Percentiles rank a stretch among this genome's conserved stretches.
phyloP scores from a whole-genome alignment of 2,113 vertebrate genomes.

The Coracopsis vasa region DNA sequence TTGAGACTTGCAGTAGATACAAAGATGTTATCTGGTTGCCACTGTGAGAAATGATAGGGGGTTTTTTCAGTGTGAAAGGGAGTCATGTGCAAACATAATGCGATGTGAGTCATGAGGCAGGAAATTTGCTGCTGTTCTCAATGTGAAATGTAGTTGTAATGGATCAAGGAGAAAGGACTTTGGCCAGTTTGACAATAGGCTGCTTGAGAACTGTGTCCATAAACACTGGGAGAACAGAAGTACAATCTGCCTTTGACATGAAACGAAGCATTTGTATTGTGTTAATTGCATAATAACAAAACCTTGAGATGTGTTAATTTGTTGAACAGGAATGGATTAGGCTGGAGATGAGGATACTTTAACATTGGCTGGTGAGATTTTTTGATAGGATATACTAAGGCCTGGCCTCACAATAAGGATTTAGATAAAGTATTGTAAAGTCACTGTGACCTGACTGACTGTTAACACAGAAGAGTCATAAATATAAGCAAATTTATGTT shows the following conservation, averaged over 20 bases:
- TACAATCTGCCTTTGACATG: neutral
- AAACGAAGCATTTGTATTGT: neutral
- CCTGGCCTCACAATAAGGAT: neutral
- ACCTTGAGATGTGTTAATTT: neutral
- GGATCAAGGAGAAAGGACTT: neutral
- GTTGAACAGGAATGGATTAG: neutral
- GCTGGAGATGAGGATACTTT: neutral
- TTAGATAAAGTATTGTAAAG: neutral
- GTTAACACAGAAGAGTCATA: neutral
- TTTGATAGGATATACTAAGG: neutral
- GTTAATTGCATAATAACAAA: neutral
- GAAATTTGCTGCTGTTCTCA: neutral
- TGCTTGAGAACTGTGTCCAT: neutral
- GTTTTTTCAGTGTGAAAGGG: neutral
- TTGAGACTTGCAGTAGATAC: neutral
- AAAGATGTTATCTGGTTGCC: neutral
- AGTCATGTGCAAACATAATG: fast-evolving
- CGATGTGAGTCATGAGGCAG: neutral
- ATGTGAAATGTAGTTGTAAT: neutral
- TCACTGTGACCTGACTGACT: neutral
- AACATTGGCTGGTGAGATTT: neutral
- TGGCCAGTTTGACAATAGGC: neutral
- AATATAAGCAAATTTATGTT: neutral
- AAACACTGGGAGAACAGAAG: neutral
- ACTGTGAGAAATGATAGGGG: neutral